Conservation (phyloP, 2,113 vertebrate species). For the Archilochus colubris region DNA sequence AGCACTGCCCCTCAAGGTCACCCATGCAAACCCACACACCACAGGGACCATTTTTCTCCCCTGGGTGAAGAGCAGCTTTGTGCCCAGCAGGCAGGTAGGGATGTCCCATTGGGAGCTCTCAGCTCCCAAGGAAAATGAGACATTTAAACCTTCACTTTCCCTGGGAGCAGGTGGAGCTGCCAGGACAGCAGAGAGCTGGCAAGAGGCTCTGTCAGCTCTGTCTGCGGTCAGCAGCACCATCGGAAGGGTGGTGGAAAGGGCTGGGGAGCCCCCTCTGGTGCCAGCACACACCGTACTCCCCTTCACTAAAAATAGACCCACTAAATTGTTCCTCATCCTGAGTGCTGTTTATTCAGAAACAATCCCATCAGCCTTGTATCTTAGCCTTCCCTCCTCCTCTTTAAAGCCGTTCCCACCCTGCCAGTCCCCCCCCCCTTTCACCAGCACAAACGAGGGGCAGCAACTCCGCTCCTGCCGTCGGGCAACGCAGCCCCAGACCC, state of each 20-base stretch:
- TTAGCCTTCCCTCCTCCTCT: not conserved
- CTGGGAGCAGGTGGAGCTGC: rapidly evolving
- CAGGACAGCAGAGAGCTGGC: rapidly evolving
- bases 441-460: not conserved
- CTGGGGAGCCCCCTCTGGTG: not conserved
- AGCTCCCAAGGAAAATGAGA: rapidly evolving
- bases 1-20: rapidly evolving
- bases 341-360: not conserved
- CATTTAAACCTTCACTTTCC: not conserved
- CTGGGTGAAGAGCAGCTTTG: not conserved
- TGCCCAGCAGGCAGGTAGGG: slow-evolving; percentile 13
- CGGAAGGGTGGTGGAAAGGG: not conserved
- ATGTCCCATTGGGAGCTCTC: rapidly evolving
- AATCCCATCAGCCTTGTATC: not conserved
- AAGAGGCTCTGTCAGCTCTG: rapidly evolving
- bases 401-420: not conserved
- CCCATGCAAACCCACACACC: not conserved
- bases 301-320: not conserved
- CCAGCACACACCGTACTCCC: rapidly evolving
- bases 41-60: not conserved
- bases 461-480: rapidly evolving
- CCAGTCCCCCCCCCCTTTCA: rapidly evolving
- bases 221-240: rapidly evolving
- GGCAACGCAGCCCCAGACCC: not conserved
- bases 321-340: not conserved